Evolutionary conservation across 2,113 vertebrate species (phyloP).

Genomic region (Dinomys branickii): DNA sequence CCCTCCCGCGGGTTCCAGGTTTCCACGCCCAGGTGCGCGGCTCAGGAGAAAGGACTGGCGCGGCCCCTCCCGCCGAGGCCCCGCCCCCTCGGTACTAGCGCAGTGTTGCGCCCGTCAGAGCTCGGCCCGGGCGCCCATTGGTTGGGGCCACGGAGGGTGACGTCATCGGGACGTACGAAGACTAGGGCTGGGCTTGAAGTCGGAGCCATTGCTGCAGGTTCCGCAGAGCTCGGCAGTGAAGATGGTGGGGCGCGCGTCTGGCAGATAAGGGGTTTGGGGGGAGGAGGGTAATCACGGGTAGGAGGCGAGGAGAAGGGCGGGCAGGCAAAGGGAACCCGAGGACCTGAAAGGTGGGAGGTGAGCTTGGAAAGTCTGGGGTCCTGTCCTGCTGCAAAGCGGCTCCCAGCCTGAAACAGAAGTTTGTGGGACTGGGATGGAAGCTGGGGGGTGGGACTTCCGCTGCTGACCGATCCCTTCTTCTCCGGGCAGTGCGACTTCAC

Average conservation of each 20-base stretch:
- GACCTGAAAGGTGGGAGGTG: neutral
- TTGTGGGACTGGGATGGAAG: slow-evolving; percentile 45
- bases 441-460: neutral
- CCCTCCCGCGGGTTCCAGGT: accelerated
- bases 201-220: slow-evolving; percentile 71
- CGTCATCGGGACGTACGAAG: slow-evolving; percentile 62
- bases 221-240: neutral
- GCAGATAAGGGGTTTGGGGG: neutral
- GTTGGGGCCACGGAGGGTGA: slow-evolving; percentile 51
- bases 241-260: slow-evolving; percentile 58
- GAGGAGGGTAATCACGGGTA: neutral
- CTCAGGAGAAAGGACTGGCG: accelerated
- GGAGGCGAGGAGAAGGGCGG: neutral
- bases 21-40: accelerated
- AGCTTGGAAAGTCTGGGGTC: neutral
- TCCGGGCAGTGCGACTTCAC: slow-evolving; percentile 94
- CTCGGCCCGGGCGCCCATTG: slow-evolving; percentile 24
- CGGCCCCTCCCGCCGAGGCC: neutral
- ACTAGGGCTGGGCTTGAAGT: slow-evolving; percentile 29
- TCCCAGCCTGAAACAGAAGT: neutral
- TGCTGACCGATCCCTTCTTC: slow-evolving; percentile 72
- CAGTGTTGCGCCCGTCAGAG: neutral
- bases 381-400: neutral
- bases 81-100: slow-evolving; percentile 2
- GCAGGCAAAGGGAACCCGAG: neutral